Conservation (phyloP, 2,888 invertebrate genomes). For the Slavum lentiscoides region DNA sequence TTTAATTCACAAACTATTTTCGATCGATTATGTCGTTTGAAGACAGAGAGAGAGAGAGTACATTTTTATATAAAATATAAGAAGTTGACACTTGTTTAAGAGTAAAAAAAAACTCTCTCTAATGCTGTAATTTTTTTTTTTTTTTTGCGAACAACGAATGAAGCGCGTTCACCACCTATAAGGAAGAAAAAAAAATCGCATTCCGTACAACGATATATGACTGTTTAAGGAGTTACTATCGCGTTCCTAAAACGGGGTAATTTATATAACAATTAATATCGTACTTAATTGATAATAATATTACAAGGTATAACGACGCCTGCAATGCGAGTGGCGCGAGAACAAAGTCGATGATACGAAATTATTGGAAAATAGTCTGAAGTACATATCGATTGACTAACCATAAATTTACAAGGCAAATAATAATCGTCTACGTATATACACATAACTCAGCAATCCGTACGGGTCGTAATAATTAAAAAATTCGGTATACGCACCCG, state of each 20-base stretch:
- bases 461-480: neutral
- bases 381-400: neutral
- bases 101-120: constrained; percentile 12
- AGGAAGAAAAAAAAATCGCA: constrained; percentile 19
- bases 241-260: neutral
- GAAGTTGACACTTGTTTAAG: constrained; percentile 23
- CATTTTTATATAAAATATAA: neutral
- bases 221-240: neutral
- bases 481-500: neutral
- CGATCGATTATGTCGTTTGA: neutral
- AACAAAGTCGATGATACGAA: neutral
- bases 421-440: neutral
- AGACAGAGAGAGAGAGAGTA: constrained; percentile 25
- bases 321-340: neutral
- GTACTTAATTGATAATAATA: neutral
- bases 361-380: neutral
- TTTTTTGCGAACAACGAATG: neutral
- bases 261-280: constrained; percentile 4
- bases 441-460: neutral
- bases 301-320: neutral
- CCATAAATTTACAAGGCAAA: neutral
- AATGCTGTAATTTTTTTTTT: neutral
- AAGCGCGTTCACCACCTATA: neutral
- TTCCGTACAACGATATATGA: neutral
- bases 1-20: neutral